Evolutionary conservation across 2,888 invertebrate species (phyloP).

Genomic region (Apantesis nais): DNA sequence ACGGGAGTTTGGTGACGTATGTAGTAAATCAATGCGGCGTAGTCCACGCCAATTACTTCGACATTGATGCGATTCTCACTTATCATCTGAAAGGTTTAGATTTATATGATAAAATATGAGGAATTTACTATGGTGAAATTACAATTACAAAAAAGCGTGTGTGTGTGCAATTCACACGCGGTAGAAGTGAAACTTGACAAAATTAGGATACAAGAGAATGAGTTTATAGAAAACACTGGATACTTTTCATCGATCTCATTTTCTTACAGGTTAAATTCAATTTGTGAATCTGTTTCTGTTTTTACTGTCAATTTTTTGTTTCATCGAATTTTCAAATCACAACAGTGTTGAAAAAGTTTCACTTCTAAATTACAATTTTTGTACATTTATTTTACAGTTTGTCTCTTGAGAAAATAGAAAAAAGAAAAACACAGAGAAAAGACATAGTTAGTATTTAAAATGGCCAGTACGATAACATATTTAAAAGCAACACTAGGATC

Average conservation of each 20-base stretch:
- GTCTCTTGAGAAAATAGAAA: neutral
- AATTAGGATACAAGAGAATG: too few relatives aligned
- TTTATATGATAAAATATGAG: neutral
- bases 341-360: too few relatives aligned
- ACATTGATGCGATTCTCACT: slow-evolving; percentile 71
- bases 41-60: slow-evolving; percentile 69
- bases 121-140: neutral
- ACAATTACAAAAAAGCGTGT: too few relatives aligned
- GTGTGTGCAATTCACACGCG: too few relatives aligned
- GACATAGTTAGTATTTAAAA: neutral
- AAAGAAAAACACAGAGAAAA: neutral
- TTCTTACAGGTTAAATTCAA: too few relatives aligned
- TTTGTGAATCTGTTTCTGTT: too few relatives aligned
- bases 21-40: slow-evolving; percentile 67
- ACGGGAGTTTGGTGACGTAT: slow-evolving; percentile 64
- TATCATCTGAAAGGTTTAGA: slow-evolving; percentile 69
- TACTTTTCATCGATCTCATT: too few relatives aligned
- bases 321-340: too few relatives aligned
- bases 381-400: neutral
- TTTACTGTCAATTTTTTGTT: too few relatives aligned
- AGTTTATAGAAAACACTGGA: too few relatives aligned
- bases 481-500: neutral
- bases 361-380: too few relatives aligned
- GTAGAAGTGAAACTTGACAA: too few relatives aligned
- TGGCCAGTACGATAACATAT: neutral